A percentile compares a stretch with the other conserved stretches of the same genome.
Conservation (phyloP, 2,797 vertebrate genomes). For the Sebastes vulpes region DNA sequence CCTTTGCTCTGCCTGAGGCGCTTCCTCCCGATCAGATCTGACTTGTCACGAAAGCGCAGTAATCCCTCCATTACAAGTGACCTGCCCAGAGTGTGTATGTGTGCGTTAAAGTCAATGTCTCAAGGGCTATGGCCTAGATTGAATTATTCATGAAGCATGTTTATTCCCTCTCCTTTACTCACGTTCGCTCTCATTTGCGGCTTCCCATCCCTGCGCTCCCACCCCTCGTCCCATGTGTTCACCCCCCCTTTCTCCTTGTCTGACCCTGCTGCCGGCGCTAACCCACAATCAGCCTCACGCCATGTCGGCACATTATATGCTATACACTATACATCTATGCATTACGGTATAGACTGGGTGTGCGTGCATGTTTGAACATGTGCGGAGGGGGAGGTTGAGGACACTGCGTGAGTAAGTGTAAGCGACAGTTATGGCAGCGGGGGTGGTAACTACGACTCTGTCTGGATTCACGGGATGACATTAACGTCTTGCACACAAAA, state of each 20-base stretch:
- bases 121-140: slow-evolving; percentile 57
- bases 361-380: background rate
- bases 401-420: background rate
- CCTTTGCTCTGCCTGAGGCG: slow-evolving; percentile 36
- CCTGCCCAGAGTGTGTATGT: slow-evolving; percentile 39
- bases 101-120: slow-evolving; percentile 48
- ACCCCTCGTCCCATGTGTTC: slow-evolving; percentile 2
- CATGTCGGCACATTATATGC: slow-evolving; percentile 33
- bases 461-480: background rate
- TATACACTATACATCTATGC: background rate
- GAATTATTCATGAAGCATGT: slow-evolving; percentile 74
- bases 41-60: slow-evolving; percentile 65
- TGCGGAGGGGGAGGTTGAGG: background rate
- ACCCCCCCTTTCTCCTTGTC: slow-evolving; percentile 39
- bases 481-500: background rate
- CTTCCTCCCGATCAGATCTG: slow-evolving; percentile 61
- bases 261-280: slow-evolving; percentile 49
- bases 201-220: background rate
- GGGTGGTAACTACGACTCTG: background rate
- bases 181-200: slow-evolving; percentile 27
- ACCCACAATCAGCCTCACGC: slow-evolving; percentile 44
- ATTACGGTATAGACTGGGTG: background rate
- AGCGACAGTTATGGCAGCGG: slow-evolving; percentile 25
- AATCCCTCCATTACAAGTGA: slow-evolving; percentile 75
- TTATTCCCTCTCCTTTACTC: slow-evolving; percentile 53